Evolutionary conservation across 2,797 vertebrate genomes (phyloP), one percentile per base, ranked within the genome.

Genomic region (Falco cherrug): DNA sequence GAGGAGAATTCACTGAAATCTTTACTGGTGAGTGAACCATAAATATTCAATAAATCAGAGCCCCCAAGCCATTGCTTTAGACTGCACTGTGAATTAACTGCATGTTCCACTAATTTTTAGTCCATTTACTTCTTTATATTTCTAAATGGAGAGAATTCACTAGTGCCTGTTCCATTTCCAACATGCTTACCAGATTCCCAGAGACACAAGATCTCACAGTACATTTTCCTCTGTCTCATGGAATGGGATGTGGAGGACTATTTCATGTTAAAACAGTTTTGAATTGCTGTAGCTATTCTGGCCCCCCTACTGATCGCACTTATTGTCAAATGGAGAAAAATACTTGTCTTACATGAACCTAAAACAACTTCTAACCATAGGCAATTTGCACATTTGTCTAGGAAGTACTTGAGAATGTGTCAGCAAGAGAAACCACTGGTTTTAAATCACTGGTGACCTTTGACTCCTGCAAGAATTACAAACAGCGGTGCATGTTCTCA

Each of bases 241-340:
- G 56, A 64, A 92, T 71, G 13, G 69, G 24, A 71, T 35, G 5
- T 53, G 84, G 78, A 90, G 41, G 47, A 82, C 69, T 89, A 79
- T 83, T 95, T 91, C 60, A 68, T 31, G 33, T 87, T 83, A 75
- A 83, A 97, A 86, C 70, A 60, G 76, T 92, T 96, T 1, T 84
- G 92, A 96, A 94, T 71, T 93, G 74, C 77, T 79, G 29, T 35
- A 59, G 29, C 77, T 82, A 78, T 61, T 89, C 70, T 76, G 29
- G 29, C 74, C 91, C 70, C 48, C 45, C 45, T 85, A 53, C 25
- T 64, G 94, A 90, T 90, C 22, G 37, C 57, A 22, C 85, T 97
- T 90, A 94, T 84, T 79, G 45, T 94, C 69, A 94, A 87, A 83
- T 28, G 79, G 70, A 92, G 57, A 71, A 84, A 73, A 93, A 86